Evolutionary conservation across 2,113 vertebrate species (phyloP).

Genomic region (Silurus glanis): DNA sequence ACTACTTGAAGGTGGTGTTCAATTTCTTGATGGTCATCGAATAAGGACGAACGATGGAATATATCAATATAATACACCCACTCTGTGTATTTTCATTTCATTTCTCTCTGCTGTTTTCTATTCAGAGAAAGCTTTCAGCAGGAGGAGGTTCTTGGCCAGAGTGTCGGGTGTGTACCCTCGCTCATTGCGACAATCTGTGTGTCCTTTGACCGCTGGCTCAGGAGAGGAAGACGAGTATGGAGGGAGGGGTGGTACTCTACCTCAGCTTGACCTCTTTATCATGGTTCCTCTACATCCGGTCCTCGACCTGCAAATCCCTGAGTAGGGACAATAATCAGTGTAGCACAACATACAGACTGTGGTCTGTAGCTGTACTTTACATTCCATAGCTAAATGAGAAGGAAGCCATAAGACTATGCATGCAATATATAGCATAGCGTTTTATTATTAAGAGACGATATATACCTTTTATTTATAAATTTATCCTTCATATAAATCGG

Average conservation of each 20-base stretch:
- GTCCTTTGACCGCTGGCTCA: conserved; percentile 25
- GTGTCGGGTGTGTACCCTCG: conserved; percentile 12
- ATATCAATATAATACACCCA: neutral
- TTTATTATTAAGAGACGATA: no score
- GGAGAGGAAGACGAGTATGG: conserved; percentile 41
- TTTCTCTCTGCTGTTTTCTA: neutral
- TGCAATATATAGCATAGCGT: no score
- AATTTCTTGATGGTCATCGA: neutral
- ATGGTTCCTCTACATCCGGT: conserved; percentile 28
- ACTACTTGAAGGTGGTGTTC: neutral
- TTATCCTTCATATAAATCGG: no score
- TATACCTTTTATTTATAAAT: no score
- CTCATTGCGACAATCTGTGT: neutral
- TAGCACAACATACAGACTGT: no score
- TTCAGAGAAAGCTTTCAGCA: neutral
- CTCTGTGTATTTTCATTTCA: neutral
- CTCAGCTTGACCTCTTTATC: conserved; percentile 34
- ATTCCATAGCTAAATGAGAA: neutral
- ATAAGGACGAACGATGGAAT: neutral
- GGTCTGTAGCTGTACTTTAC: neutral
- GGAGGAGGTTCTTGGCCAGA: conserved; percentile 6
- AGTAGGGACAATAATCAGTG: neutral
- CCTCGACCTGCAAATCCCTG: neutral
- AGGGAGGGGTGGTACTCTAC: neutral
- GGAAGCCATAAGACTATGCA: neutral